Evolutionary conservation across 1,140 invertebrate species (phyloP).

Genomic region (Cyclina sinensis): DNA sequence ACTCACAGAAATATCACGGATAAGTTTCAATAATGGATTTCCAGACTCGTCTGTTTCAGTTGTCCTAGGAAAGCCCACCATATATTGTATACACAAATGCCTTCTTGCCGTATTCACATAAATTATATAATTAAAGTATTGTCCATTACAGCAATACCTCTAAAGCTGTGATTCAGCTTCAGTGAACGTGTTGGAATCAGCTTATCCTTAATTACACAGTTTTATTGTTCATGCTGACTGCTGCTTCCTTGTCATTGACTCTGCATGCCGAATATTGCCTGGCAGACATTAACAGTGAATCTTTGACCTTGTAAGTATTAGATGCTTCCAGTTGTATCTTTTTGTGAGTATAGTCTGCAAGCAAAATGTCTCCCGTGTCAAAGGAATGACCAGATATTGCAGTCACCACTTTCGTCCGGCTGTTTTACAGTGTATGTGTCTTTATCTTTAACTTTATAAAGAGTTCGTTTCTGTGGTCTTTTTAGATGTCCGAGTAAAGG

Average conservation of each 20-base stretch:
- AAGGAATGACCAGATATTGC: background rate
- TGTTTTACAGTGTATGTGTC: background rate
- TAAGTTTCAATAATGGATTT: background rate
- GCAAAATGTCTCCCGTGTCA: background rate
- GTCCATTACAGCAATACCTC: too few species aligned
- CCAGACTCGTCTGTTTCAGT: too few species aligned
- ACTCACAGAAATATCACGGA: background rate
- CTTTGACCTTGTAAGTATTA: background rate
- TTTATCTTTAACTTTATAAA: background rate
- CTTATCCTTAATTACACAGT: background rate
- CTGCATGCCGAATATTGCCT: background rate
- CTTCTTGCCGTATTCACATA: too few species aligned
- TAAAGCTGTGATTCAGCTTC: too few species aligned
- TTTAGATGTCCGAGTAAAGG: background rate
- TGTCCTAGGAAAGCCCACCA: too few species aligned
- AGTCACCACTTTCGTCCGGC: background rate
- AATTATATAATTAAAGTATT: too few species aligned
- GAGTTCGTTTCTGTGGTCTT: too few species aligned
- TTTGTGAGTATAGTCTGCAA: conserved; percentile 4
- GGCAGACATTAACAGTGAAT: background rate
- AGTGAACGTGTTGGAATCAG: background rate
- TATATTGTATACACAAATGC: too few species aligned
- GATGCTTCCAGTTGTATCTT: background rate
- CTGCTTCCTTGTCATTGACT: background rate
- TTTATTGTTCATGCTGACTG: background rate